These are phyloP conservation scores for Leptopterna dolabrata DNA, from an alignment of 2,888 invertebrate species.

Conservation along the genomic window DNA sequence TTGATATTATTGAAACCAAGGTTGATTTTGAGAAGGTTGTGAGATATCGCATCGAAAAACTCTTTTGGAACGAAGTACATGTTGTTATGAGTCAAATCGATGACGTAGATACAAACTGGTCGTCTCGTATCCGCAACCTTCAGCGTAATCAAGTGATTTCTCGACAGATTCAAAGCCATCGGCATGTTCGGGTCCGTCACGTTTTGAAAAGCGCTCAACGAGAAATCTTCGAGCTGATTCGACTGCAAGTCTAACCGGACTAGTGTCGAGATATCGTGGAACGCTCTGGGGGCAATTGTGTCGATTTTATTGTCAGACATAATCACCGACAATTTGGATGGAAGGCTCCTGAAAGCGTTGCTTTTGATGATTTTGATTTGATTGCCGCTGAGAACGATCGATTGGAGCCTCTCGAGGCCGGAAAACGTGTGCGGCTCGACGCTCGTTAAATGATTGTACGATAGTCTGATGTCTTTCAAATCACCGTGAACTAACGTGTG, in stretches of 20 bases:
- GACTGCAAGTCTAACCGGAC: slow-evolving; percentile 83
- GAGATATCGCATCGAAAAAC: slow-evolving; percentile 75
- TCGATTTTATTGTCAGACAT: slow-evolving; percentile 84
- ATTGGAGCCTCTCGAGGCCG: slow-evolving; percentile 78
- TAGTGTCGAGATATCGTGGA: slow-evolving; percentile 80
- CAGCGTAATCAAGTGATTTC: slow-evolving; percentile 73
- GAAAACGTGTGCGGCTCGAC: slow-evolving; percentile 79
- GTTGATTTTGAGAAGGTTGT: slow-evolving; percentile 76
- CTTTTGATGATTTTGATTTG: slow-evolving; percentile 77
- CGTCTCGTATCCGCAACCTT: slow-evolving; percentile 67
- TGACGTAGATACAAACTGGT: slow-evolving; percentile 74
- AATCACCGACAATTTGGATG: slow-evolving; percentile 83
- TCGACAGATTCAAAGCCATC: slow-evolving; percentile 81
- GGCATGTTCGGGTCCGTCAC: slow-evolving; percentile 75
- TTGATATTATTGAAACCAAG: slow-evolving; percentile 81
- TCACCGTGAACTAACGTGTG: slow-evolving; percentile 77
- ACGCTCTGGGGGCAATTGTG: slow-evolving; percentile 78
- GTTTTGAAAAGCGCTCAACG: slow-evolving; percentile 76
- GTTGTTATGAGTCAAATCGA: slow-evolving; percentile 79
- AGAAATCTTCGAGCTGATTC: slow-evolving; percentile 79
- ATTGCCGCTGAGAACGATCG: slow-evolving; percentile 83
- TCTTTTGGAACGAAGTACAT: slow-evolving; percentile 74
- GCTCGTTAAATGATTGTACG: slow-evolving; percentile 81
- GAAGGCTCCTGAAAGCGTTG: slow-evolving; percentile 81
- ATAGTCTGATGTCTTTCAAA: slow-evolving; percentile 82